Conservation (phyloP, 2,113 vertebrate genomes). For the Saccopteryx leptura region DNA sequence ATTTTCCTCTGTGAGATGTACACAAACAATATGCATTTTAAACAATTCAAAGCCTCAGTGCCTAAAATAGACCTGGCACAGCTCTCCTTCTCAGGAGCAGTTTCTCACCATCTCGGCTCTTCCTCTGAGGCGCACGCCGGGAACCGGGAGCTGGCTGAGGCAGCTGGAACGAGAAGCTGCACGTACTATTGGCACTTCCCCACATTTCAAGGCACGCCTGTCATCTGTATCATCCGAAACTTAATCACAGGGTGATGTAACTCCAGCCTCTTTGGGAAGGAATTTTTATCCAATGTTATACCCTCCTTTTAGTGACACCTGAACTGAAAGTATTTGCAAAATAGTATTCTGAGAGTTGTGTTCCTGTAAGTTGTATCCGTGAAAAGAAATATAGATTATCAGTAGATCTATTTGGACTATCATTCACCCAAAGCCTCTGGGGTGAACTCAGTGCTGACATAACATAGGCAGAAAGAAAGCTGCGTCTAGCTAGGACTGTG, state of each 20-base stretch:
- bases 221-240: slow-evolving; percentile 84
- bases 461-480: not conserved
- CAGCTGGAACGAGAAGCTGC: slow-evolving; percentile 83
- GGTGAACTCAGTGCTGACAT: not conserved
- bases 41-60: slow-evolving; percentile 82
- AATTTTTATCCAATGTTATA: slow-evolving; percentile 26
- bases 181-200: slow-evolving; percentile 79
- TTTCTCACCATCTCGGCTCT: slow-evolving; percentile 76
- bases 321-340: not conserved
- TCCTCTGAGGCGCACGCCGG: slow-evolving; percentile 75
- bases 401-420: not conserved
- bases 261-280: slow-evolving; percentile 70
- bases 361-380: slow-evolving; percentile 30
- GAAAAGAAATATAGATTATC: slow-evolving; percentile 12
- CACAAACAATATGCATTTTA: slow-evolving; percentile 98
- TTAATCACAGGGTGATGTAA: slow-evolving; percentile 77
- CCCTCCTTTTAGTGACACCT: not conserved
- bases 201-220: slow-evolving; percentile 79
- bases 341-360: not conserved
- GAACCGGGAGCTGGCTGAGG: slow-evolving; percentile 67
- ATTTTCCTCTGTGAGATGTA: slow-evolving; percentile 96
- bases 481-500: not conserved
- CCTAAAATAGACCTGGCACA: slow-evolving; percentile 81
- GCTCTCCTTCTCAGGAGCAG: slow-evolving; percentile 52
- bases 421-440: not conserved